phyloP scores from a whole-genome alignment of 2,888 invertebrate species.

The Drosophila buzzatii region DNA sequence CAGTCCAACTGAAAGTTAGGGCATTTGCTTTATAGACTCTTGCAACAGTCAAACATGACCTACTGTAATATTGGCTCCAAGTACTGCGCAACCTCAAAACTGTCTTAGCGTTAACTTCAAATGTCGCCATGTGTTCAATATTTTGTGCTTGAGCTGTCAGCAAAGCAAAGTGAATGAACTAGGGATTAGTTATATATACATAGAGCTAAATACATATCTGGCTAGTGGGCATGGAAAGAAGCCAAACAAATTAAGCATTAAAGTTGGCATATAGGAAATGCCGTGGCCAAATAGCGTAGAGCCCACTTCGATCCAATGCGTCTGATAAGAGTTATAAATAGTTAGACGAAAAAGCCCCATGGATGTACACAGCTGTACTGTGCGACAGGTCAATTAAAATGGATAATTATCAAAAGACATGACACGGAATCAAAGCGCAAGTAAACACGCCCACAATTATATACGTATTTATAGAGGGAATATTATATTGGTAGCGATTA shows the following conservation, averaged over 20 bases:
- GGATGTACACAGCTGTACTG: constrained; percentile 28
- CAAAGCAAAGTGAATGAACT: constrained; percentile 40
- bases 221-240: constrained; percentile 23
- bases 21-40: constrained; percentile 26
- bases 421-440: constrained; percentile 20
- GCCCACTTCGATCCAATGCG: neutral
- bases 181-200: neutral
- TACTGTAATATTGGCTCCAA: constrained; percentile 49
- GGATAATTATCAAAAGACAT: constrained; percentile 45
- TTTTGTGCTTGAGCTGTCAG: constrained; percentile 42
- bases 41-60: constrained; percentile 53
- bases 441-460: constrained; percentile 15
- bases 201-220: neutral
- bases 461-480: neutral
- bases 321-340: constrained; percentile 10
- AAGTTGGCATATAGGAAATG: constrained; percentile 17
- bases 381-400: constrained; percentile 17
- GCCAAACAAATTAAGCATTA: constrained; percentile 34
- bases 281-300: constrained; percentile 16
- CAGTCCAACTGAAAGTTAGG: neutral
- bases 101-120: constrained; percentile 41
- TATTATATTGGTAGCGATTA: constrained; percentile 1
- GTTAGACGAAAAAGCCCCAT: neutral
- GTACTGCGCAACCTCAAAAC: constrained; percentile 53
- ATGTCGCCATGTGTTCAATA: constrained; percentile 27